Conservation (phyloP, 2,113 vertebrate genomes). For the Sorex araneus region DNA sequence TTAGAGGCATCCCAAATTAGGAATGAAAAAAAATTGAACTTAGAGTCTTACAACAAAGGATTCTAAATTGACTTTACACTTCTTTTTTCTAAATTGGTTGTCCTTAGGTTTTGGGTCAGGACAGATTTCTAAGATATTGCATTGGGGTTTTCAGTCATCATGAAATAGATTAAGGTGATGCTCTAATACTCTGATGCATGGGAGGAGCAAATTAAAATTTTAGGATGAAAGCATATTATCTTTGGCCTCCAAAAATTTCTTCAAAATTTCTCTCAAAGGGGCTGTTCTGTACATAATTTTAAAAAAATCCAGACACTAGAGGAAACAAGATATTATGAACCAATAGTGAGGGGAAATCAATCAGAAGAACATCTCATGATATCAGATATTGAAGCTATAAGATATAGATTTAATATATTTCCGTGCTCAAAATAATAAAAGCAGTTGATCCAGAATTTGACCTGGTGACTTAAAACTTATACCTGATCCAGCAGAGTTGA, state of each 20-base stretch:
- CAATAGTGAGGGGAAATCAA: background rate
- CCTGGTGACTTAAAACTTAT: too few relatives aligned
- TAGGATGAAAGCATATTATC: background rate
- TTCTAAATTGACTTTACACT: too few relatives aligned
- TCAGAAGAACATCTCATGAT: background rate
- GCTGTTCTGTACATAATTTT: background rate
- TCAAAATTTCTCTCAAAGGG: too few relatives aligned
- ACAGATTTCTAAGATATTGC: background rate
- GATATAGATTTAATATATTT: background rate
- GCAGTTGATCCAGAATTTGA: too few relatives aligned
- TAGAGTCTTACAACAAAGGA: background rate
- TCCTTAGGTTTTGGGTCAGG: background rate
- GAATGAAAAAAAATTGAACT: background rate
- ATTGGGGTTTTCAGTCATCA: background rate
- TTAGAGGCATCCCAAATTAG: background rate
- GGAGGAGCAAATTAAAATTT: background rate
- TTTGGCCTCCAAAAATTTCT: background rate
- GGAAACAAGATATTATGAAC: background rate
- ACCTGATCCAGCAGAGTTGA: too few relatives aligned
- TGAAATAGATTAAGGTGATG: background rate
- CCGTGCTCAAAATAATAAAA: background rate
- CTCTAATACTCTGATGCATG: background rate
- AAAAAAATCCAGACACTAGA: background rate
- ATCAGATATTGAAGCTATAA: background rate
- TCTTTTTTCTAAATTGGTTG: background rate